phyloP scores from a whole-genome alignment of 2,888 invertebrate species.

The Lasioglossum oenotherae region DNA sequence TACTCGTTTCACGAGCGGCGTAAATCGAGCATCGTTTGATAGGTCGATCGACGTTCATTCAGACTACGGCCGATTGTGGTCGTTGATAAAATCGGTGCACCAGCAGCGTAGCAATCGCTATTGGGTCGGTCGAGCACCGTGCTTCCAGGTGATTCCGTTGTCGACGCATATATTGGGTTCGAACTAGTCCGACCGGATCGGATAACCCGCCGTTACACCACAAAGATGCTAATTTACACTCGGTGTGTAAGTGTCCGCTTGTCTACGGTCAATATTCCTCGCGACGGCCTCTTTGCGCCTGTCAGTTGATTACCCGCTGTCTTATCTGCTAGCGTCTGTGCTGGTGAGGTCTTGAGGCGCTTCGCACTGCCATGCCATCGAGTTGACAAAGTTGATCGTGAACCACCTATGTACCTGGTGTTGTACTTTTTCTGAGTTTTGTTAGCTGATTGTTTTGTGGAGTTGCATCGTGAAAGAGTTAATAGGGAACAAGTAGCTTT shows the following conservation, averaged over 20 bases:
- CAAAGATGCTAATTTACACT: conserved; percentile 49
- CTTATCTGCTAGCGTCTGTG: conserved; percentile 11
- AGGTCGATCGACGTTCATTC: conserved; percentile 30
- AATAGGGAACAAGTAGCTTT: background rate
- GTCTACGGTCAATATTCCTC: conserved; percentile 65
- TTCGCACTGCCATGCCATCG: background rate
- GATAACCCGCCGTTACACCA: conserved; percentile 47
- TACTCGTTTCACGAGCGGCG: conserved; percentile 24
- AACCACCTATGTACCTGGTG: background rate
- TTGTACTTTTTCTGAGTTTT: background rate
- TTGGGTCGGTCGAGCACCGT: conserved; percentile 17
- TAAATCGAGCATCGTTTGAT: conserved; percentile 48
- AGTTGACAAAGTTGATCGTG: background rate
- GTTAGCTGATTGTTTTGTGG: background rate
- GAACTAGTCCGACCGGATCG: conserved; percentile 51
- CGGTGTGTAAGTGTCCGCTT: conserved; percentile 29
- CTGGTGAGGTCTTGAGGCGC: background rate
- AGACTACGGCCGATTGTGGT: conserved; percentile 12
- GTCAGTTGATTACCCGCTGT: conserved; percentile 17
- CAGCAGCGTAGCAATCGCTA: background rate
- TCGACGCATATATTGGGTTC: conserved; percentile 35
- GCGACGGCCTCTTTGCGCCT: conserved; percentile 17
- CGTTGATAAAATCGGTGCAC: conserved; percentile 18
- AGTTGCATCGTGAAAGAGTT: background rate
- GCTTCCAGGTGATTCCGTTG: conserved; percentile 14